A percentile compares a stretch with the other conserved stretches of the same genome.
Conservation (phyloP, 1,140 invertebrate genomes). For the Drosophila melanica region DNA sequence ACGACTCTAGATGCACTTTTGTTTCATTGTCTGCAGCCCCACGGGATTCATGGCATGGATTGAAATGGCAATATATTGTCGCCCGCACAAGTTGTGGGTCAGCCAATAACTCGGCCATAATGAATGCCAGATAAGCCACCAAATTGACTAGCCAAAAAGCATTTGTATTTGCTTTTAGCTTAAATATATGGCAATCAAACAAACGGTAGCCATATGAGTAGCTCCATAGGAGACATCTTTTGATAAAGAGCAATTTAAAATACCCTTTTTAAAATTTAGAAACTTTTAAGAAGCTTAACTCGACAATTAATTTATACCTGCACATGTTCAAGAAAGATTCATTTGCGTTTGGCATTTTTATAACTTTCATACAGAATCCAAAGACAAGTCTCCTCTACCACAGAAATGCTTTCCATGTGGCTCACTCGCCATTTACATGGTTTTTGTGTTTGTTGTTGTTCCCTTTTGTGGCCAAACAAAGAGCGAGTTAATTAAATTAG, state of each 20-base stretch:
- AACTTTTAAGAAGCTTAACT: too few species aligned
- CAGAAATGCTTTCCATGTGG: neutral
- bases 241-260: too few species aligned
- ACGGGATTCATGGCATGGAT: conserved; percentile 27
- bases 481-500: conserved; percentile 1
- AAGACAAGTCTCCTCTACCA: neutral
- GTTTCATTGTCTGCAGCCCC: neutral
- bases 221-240: neutral
- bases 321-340: neutral
- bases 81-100: conserved; percentile 17
- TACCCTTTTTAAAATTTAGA: too few species aligned
- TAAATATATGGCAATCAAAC: conserved; percentile 30
- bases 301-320: too few species aligned
- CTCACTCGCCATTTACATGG: neutral
- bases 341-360: neutral
- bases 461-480: neutral
- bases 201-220: neutral
- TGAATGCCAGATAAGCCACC: conserved; percentile 33
- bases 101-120: conserved; percentile 54
- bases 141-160: conserved; percentile 14
- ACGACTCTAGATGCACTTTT: conserved; percentile 23
- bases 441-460: neutral
- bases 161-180: conserved; percentile 53
- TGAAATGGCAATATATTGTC: conserved; percentile 54
- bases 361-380: neutral